Conservation (phyloP, 2,113 vertebrate genomes). For the Thamnaconus septentrionalis region DNA sequence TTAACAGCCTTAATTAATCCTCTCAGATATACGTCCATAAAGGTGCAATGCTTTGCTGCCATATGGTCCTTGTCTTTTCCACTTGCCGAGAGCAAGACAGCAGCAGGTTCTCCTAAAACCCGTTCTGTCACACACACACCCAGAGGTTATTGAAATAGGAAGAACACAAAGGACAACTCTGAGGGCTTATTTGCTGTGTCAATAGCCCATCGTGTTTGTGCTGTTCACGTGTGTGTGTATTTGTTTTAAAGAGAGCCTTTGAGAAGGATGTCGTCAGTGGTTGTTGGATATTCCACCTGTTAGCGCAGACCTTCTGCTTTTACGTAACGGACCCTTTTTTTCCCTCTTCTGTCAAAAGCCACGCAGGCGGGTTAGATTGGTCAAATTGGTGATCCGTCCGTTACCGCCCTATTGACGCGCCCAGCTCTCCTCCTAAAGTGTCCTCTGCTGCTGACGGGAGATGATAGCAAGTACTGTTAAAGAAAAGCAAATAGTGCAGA, state of each 20-base stretch:
- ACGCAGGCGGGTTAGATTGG: too few relatives aligned
- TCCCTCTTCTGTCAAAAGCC: too few relatives aligned
- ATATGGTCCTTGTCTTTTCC: background rate
- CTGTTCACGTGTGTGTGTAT: too few relatives aligned
- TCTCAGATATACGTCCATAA: too few relatives aligned
- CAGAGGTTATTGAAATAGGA: background rate
- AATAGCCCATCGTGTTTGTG: conserved; percentile 5
- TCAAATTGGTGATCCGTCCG: too few relatives aligned
- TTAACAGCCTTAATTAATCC: too few relatives aligned
- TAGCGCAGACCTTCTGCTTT: background rate
- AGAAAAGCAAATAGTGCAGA: conserved; percentile 34
- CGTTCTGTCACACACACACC: conserved; percentile 29
- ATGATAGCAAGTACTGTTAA: conserved; percentile 32
- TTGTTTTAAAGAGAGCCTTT: too few relatives aligned
- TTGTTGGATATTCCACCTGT: conserved; percentile 2
- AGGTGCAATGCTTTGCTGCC: too few relatives aligned
- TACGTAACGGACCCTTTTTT: background rate
- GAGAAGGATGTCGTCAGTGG: background rate
- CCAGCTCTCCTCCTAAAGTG: background rate
- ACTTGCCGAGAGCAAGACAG: background rate
- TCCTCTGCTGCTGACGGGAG: conserved; percentile 10
- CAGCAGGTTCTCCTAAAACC: background rate
- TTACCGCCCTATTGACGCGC: background rate
- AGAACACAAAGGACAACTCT: background rate
- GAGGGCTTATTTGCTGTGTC: conserved; percentile 43